Evolutionary conservation across 2,113 vertebrate genomes (phyloP).

Genomic region (Setophaga coronata): DNA sequence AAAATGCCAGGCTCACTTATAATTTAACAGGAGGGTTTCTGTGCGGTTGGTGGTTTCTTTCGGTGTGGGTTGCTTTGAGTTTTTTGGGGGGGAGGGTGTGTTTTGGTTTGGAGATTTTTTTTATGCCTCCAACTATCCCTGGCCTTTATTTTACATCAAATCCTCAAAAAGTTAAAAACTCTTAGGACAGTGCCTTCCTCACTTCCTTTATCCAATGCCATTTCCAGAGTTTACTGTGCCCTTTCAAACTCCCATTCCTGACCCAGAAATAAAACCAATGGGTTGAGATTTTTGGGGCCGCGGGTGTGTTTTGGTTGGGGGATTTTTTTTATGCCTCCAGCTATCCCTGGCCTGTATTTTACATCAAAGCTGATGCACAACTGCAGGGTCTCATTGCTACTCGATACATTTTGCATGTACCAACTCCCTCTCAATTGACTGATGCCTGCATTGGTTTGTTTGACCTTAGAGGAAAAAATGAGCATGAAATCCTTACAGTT

Average conservation of each 20-base stretch:
- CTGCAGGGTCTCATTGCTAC: accelerated
- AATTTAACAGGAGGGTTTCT: not conserved
- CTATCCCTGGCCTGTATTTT: not conserved
- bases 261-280: accelerated
- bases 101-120: not conserved
- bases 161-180: no score
- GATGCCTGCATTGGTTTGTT: accelerated
- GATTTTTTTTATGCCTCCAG: not conserved
- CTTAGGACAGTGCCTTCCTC: not conserved
- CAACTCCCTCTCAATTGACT: no score
- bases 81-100: accelerated
- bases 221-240: accelerated
- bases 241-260: accelerated
- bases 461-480: not conserved
- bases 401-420: accelerated
- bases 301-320: accelerated
- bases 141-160: not conserved
- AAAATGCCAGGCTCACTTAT: not conserved
- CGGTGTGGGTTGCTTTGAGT: not conserved
- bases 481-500: no score
- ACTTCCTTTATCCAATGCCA: accelerated
- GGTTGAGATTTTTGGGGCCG: not conserved
- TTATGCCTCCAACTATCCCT: accelerated
- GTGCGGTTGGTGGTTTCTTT: not conserved
- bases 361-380: not conserved